Conservation (phyloP, 2,888 invertebrate genomes). For the Candidula unifasciata region DNA sequence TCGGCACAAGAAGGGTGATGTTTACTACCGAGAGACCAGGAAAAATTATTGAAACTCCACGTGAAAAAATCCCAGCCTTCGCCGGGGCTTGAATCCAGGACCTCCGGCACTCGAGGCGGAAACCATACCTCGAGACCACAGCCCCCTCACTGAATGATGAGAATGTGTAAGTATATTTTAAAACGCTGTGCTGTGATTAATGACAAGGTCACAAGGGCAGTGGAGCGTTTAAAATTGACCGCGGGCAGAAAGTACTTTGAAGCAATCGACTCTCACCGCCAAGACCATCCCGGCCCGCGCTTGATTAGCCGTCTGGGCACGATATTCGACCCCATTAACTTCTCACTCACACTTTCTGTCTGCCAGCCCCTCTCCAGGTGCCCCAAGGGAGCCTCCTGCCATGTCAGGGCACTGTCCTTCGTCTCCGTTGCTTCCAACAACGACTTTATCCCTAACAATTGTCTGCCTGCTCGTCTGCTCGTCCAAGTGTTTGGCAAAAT, state of each 20-base stretch:
- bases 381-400: too few species aligned
- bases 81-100: too few species aligned
- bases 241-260: background rate
- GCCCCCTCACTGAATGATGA: too few species aligned
- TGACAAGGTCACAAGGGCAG: background rate
- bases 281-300: background rate
- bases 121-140: too few species aligned
- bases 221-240: background rate
- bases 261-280: background rate
- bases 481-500: background rate
- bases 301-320: background rate
- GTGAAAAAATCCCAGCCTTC: too few species aligned
- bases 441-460: background rate
- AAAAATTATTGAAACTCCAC: too few species aligned
- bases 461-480: background rate
- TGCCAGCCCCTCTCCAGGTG: too few species aligned
- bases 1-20: too few species aligned
- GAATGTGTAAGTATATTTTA: too few species aligned
- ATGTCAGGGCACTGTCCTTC: background rate
- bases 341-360: too few species aligned
- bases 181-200: background rate
- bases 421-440: background rate
- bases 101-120: too few species aligned
- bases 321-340: background rate
- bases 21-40: too few species aligned